Evolutionary conservation across 2,113 vertebrate species (phyloP), one percentile per base, ranked within the genome.

Genomic region (Corythaixoides concolor): DNA sequence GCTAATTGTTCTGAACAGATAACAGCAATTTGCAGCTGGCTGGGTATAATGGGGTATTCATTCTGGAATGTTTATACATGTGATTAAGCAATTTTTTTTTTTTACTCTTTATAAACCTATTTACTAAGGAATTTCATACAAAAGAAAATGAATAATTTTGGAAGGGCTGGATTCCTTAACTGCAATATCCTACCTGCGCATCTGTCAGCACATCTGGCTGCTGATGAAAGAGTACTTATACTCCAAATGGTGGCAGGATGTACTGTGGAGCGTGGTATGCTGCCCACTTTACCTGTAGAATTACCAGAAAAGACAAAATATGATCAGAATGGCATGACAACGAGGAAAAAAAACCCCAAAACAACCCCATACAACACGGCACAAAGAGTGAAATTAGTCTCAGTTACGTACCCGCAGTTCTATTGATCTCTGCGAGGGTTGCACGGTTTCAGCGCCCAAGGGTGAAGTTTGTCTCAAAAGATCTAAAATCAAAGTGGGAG

Each of bases 1-100:
- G 73, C 39, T 89, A 92, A 96, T 95, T 96, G 90, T 96, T 92
- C 83, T 49, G 84, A 85, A 41, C 11, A 93, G 92, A 91, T 96
- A 96, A 83, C 84, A 89, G 86, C 91, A 88, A 95, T 94, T 95
- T 96, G 91, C 91, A 93, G 94, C 92, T 95, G 95, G 91, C 66
- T 79, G 74, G 16, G 12, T 73, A 95, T 30, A 95, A 91, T 35
- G 32, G 30, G 10, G 28, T 62, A 89, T 96, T 97, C 72, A 91
- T 85, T 88, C 84, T 35, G 18, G 16, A 89, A 73, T 66, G 58
- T 43, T 89, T 92, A 75, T 53, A 78, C 22, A 6, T 58, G 75
- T 0, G 0, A 50, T 55, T 52, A 77, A 90, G 16, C 52, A 53
- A 28, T 39, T 60, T 52, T 76, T 52, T 30, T 49, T 59, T 74